Evolutionary conservation across 2,797 vertebrate species (phyloP).

Genomic region (Acanthurus leucopareius): DNA sequence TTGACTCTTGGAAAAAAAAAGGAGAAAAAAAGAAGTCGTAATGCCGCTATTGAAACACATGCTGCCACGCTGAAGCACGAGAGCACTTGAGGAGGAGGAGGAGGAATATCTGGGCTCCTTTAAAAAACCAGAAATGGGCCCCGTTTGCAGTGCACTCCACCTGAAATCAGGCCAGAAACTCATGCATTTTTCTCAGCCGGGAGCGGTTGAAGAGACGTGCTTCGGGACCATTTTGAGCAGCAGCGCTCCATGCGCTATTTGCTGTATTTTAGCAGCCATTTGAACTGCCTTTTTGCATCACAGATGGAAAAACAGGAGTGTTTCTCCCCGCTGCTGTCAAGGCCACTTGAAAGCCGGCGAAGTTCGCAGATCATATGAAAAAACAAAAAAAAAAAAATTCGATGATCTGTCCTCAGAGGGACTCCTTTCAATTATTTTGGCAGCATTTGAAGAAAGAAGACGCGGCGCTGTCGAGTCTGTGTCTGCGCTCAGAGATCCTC

Average conservation of each 20-base stretch:
- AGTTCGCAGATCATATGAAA: slow-evolving; percentile 56
- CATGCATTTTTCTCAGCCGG: slow-evolving; percentile 53
- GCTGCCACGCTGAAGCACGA: slow-evolving; percentile 32
- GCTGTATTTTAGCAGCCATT: slow-evolving; percentile 65
- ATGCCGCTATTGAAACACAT: slow-evolving; percentile 23
- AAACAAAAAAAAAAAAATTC: slow-evolving; percentile 67
- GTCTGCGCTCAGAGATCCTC: slow-evolving; percentile 52
- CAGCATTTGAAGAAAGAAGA: slow-evolving; percentile 60
- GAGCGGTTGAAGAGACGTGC: slow-evolving; percentile 53
- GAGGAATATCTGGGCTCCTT: slow-evolving; percentile 47
- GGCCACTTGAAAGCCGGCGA: slow-evolving; percentile 66
- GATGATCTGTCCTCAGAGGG: slow-evolving; percentile 71
- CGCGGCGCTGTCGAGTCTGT: slow-evolving; percentile 43
- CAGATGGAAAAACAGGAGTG: slow-evolving; percentile 64
- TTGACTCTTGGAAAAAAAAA: slow-evolving; percentile 27
- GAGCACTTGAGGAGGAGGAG: slow-evolving; percentile 51
- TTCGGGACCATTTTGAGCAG: slow-evolving; percentile 55
- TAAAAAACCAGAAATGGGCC: slow-evolving; percentile 46
- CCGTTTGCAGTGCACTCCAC: slow-evolving; percentile 54
- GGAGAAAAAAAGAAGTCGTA: slow-evolving; percentile 15
- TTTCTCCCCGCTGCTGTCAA: slow-evolving; percentile 61
- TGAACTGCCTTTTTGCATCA: slow-evolving; percentile 65
- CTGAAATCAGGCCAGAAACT: slow-evolving; percentile 72
- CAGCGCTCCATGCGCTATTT: slow-evolving; percentile 47
- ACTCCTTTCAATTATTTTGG: slow-evolving; percentile 76